phyloP scores from a whole-genome alignment of 2,113 vertebrate species.

The Lagopus leucura region DNA sequence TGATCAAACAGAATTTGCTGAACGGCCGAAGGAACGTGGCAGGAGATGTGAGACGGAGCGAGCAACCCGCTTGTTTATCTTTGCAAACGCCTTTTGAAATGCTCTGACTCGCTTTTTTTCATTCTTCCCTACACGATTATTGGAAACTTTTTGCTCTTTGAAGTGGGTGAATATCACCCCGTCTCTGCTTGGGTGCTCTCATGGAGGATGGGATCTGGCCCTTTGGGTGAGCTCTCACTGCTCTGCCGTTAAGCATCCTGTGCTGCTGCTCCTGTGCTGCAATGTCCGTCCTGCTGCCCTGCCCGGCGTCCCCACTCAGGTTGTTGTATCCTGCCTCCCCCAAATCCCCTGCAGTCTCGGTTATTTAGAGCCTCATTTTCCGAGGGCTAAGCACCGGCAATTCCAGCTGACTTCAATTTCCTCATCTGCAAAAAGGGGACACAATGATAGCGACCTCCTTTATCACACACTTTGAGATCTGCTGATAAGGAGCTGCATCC shows the following conservation, averaged over 20 bases:
- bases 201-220: no score
- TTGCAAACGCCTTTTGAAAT: neutral
- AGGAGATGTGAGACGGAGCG: accelerated
- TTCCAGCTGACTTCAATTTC: constrained; percentile 3
- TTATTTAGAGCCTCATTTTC: constrained; percentile 4
- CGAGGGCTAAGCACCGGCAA: neutral
- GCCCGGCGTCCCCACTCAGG: neutral
- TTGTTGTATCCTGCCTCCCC: neutral
- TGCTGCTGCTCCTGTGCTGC: neutral
- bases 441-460: neutral
- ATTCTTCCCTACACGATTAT: neutral
- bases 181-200: no score
- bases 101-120: neutral
- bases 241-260: accelerated
- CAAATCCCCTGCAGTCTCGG: neutral
- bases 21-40: neutral
- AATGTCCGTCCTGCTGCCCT: neutral
- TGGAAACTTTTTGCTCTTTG: neutral
- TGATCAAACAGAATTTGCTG: neutral
- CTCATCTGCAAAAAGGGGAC: neutral
- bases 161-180: neutral
- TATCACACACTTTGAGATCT: neutral
- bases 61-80: neutral
- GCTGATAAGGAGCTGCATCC: neutral
- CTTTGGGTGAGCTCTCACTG: neutral